Evolutionary conservation across 2,113 vertebrate genomes (phyloP), one percentile per base, ranked within the genome.

Genomic region (Calonectris borealis): DNA sequence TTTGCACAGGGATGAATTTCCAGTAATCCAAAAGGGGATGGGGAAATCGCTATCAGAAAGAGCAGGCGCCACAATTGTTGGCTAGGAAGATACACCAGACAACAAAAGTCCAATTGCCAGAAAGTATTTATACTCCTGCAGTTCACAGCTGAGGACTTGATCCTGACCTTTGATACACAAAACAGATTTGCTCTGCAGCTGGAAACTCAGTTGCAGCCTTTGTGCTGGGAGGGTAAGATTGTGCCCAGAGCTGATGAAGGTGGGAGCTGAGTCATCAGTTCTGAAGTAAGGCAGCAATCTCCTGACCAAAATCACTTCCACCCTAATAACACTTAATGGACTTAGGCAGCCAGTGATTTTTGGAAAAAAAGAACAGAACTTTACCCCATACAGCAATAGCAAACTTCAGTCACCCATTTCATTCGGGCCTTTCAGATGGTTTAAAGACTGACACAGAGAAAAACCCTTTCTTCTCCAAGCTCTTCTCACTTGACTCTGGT

Each of bases 101-200:
- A 88, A 92, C 80, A 75, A n/a, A 92, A 88, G 57, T 75, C 52
- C 73, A 38, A 34, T 95, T 91, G 75, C 75, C 89, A 91, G 78
- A 54, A 87, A 86, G 62, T 88, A 77, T 94, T 96, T 93, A 66
- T 91, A 61, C 27, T 91, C 66, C 73, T 93, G 91, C 86, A 86
- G 80, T 90, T 97, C 86, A 94, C 90, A 96, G 89, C 84, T 87
- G 71, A 85, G 72, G 70, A 73, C 92, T 57, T 77, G 86, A 86
- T 91, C 92, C 86, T 88, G 76, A 86, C 94, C 88, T 96, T 93
- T 79, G 85, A 92, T 70, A 66, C 38, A 71, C 38, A 82, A 77
- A 93, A 26, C 22, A 84, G 82, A 91, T 96, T 93, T 88, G 57
- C 54, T 88, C 46, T 88, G 58, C 46, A 68, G 64, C 71, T 97